Conservation (phyloP, 2,113 vertebrate species). For the Cygnus buccinator region DNA sequence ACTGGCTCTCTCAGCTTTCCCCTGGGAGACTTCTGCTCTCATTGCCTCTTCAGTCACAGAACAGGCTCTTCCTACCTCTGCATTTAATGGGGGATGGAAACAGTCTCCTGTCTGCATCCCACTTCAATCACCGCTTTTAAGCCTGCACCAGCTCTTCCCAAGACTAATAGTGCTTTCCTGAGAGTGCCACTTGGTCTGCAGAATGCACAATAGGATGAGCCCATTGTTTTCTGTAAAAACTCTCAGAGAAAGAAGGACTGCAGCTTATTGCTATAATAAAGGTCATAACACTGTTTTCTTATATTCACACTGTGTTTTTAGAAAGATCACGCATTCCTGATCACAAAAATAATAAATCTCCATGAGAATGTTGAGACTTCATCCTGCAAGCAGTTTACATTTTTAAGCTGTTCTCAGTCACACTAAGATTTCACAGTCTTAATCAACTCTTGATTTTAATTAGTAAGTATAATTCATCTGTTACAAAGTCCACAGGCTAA, state of each 20-base stretch:
- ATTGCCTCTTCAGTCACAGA: neutral
- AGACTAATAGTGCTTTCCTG: neutral
- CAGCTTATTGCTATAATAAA: neutral
- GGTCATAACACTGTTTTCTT: neutral
- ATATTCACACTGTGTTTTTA: neutral
- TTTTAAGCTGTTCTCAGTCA: neutral
- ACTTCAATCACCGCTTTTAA: neutral
- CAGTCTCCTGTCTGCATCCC: rapidly evolving
- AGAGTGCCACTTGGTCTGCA: neutral
- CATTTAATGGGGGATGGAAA: neutral
- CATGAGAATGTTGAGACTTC: neutral
- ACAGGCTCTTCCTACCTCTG: neutral
- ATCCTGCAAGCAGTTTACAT: neutral
- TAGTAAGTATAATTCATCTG: neutral
- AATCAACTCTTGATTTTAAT: neutral
- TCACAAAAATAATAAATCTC: neutral
- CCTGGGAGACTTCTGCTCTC: neutral
- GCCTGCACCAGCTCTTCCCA: neutral
- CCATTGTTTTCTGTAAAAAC: neutral
- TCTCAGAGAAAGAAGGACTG: neutral
- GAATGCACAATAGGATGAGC: neutral
- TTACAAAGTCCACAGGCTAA: neutral
- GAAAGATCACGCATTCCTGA: neutral
- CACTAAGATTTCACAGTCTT: neutral
- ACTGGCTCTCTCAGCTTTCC: neutral